These are phyloP conservation scores for Chrysaora quinquecirrha DNA, from an alignment of 30 jellyfish, hydroid and myxozoan genomes.

Conservation along the genomic window DNA sequence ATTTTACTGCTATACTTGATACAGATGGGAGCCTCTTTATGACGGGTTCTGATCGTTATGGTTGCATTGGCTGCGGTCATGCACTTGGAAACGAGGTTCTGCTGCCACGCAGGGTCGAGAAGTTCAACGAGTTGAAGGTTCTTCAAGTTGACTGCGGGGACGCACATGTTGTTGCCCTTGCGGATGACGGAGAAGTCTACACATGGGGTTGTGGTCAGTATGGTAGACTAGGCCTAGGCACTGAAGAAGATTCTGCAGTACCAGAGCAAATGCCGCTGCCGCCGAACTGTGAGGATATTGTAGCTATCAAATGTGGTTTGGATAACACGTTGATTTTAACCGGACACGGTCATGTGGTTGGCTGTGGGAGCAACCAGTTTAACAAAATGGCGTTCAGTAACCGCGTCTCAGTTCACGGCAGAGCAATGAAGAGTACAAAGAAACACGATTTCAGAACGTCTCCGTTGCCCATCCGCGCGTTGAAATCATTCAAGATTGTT, in stretches of 20 bases:
- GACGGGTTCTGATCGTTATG: slow-evolving; percentile 83
- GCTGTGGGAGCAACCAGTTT: slow-evolving; percentile 77
- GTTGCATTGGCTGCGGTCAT: slow-evolving; percentile 84
- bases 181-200: slow-evolving; percentile 76
- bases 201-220: slow-evolving; percentile 95
- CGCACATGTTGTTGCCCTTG: slow-evolving; percentile 88
- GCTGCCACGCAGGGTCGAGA: slow-evolving; percentile 76
- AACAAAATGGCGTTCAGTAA: slow-evolving; percentile 86
- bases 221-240: slow-evolving; percentile 91
- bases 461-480: slow-evolving; percentile 87
- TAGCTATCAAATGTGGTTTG: slow-evolving; percentile 78
- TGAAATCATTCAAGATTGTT: slow-evolving; percentile 71
- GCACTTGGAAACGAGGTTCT: slow-evolving; percentile 67
- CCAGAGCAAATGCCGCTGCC: slow-evolving; percentile 85
- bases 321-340: slow-evolving; percentile 84
- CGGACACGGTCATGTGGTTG: slow-evolving; percentile 75
- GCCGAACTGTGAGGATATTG: slow-evolving; percentile 53
- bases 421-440: slow-evolving; percentile 26
- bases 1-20: slow-evolving; percentile 77
- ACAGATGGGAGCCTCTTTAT: slow-evolving; percentile 73
- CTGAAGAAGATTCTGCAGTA: slow-evolving; percentile 67
- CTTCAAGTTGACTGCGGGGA: slow-evolving; percentile 87
- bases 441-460: slow-evolving; percentile 62
- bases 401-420: slow-evolving; percentile 55
- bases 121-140: slow-evolving; percentile 29